Conservation (phyloP, 2,888 invertebrate species). For the Esperia sulphurella region DNA sequence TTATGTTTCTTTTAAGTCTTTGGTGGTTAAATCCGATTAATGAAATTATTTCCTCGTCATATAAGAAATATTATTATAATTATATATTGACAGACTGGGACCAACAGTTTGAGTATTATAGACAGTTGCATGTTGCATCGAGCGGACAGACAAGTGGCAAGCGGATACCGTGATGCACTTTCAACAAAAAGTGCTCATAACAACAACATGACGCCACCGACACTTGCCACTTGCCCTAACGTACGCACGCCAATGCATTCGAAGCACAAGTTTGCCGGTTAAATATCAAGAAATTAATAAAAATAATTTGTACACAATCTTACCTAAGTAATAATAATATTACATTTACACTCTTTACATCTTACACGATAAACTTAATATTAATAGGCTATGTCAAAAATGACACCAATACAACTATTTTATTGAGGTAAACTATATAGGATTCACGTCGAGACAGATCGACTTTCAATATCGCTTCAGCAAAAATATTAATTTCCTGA, state of each 20-base stretch:
- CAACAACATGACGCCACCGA: conserved; percentile 25
- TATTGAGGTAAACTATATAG: conserved; percentile 77
- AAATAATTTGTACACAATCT: conserved; percentile 69
- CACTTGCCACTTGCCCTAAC: conserved; percentile 25
- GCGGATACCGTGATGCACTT: conserved; percentile 31
- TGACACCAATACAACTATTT: conserved; percentile 70
- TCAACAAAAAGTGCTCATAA: conserved; percentile 40
- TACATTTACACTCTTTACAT: conserved; percentile 66
- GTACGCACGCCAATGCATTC: conserved; percentile 8
- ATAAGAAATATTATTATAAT: conserved; percentile 4
- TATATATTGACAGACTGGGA: conserved; percentile 2
- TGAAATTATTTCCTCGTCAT: conserved; percentile 4
- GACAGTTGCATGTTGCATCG: conserved; percentile 22
- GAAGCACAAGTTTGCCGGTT: conserved; percentile 23
- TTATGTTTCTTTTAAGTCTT: conserved; percentile 40
- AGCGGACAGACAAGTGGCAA: conserved; percentile 35
- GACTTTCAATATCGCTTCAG: conserved; percentile 52
- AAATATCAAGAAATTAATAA: conserved; percentile 51
- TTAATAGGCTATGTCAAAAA: conserved; percentile 76
- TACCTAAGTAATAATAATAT: conserved; percentile 38
- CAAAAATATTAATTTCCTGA: conserved; percentile 55
- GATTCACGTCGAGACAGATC: conserved; percentile 58
- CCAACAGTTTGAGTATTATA: conserved; percentile 33
- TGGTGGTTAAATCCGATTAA: conserved; percentile 42
- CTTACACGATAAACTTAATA: conserved; percentile 70